phyloP scores from a whole-genome alignment of 1,140 invertebrate species.

The Apolygus lucorum region DNA sequence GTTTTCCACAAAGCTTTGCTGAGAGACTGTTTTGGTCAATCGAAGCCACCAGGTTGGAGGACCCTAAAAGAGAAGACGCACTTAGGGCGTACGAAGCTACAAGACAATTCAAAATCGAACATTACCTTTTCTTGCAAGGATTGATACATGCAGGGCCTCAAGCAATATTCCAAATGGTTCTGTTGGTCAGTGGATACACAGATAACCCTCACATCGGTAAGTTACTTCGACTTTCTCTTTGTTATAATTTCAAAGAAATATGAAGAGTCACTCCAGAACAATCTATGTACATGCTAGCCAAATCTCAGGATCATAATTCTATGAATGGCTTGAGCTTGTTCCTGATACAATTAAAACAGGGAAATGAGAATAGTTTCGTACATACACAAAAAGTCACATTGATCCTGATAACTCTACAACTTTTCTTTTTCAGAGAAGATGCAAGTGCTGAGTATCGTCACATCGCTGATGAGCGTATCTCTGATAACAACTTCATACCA shows the following conservation, averaged over 20 bases:
- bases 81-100: conserved; percentile 25
- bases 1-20: conserved; percentile 27
- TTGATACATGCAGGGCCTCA: conserved; percentile 34
- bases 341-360: too few relatives aligned
- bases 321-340: too few relatives aligned
- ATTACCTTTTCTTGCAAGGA: conserved; percentile 33
- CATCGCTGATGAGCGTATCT: conserved; percentile 25
- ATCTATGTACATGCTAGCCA: too few relatives aligned
- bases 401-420: too few relatives aligned
- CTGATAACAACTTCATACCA: conserved; percentile 24
- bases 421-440: conserved; percentile 30
- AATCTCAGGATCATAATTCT: too few relatives aligned
- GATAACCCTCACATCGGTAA: conserved; percentile 24
- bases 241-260: too few relatives aligned
- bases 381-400: too few relatives aligned
- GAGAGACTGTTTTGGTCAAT: conserved; percentile 33
- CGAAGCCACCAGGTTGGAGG: conserved; percentile 26
- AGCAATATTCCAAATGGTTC: conserved; percentile 32
- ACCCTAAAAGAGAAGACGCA: conserved; percentile 30
- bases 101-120: conserved; percentile 18
- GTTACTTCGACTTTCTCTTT: neutral
- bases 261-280: too few relatives aligned
- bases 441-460: conserved; percentile 23
- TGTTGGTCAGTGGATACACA: conserved; percentile 20
- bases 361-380: too few relatives aligned